Conservation (phyloP, 2,888 invertebrate genomes). For the Capitulum mitella region DNA sequence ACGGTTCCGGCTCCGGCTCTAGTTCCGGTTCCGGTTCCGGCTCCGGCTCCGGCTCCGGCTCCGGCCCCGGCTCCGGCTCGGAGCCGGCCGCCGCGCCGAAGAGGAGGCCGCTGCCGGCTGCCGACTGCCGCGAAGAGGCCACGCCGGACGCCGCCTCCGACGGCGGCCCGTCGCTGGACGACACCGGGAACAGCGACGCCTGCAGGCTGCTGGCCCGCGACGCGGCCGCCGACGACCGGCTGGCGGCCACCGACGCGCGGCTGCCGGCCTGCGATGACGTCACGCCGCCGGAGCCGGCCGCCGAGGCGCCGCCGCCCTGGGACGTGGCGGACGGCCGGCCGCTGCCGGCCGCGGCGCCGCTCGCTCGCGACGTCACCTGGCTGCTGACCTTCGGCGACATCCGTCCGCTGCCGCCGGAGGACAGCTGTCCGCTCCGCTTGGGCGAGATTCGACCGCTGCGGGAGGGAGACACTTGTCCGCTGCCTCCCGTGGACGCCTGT, state of each 20-base stretch:
- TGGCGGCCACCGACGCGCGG: background rate
- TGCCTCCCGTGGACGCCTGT: background rate
- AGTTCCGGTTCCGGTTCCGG: too few species aligned
- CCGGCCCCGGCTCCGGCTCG: too few species aligned
- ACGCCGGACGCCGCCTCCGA: too few species aligned
- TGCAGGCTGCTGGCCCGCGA: background rate
- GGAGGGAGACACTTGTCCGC: background rate
- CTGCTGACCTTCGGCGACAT: background rate
- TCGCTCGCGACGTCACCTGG: background rate
- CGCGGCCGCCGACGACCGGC: background rate
- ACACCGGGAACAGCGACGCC: background rate
- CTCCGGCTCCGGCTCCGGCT: too few species aligned
- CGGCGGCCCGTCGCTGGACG: background rate
- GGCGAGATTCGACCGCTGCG: too few species aligned
- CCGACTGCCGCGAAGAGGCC: too few species aligned
- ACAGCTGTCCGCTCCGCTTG: too few species aligned
- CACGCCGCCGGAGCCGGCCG: background rate
- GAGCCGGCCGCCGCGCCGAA: too few species aligned
- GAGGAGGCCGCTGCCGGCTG: too few species aligned
- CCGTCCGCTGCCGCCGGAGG: background rate
- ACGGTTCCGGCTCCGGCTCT: too few species aligned
- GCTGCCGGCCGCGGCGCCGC: background rate
- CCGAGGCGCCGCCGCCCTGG: background rate
- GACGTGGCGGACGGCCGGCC: background rate
- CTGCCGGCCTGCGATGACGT: background rate